A percentile compares a stretch with the other conserved stretches of the same genome.
Evolutionary conservation across 2,113 vertebrate species (phyloP).

Genomic region (Orycteropus afer): DNA sequence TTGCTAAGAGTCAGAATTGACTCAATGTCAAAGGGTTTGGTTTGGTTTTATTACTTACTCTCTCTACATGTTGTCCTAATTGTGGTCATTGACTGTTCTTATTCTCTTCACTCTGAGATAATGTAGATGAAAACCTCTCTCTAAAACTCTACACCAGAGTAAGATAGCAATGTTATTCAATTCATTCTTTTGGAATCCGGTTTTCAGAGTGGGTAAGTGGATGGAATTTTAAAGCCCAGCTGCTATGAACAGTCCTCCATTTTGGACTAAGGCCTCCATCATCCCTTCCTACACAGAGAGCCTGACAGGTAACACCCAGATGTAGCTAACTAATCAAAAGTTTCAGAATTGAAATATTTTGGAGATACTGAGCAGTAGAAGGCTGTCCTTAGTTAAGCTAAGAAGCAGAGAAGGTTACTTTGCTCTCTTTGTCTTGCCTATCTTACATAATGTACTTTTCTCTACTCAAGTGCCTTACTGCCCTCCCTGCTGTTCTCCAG

Average conservation of each 20-base stretch:
- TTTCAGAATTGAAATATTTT: neutral
- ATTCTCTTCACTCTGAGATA: neutral
- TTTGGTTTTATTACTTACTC: neutral
- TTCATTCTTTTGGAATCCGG: neutral
- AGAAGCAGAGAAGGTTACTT: neutral
- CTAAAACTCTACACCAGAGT: neutral
- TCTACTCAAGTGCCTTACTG: neutral
- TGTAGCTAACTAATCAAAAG: neutral
- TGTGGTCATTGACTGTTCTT: neutral
- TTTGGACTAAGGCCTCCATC: neutral
- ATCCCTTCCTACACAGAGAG: neutral
- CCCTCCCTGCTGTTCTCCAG: neutral
- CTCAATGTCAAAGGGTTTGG: neutral
- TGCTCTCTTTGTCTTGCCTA: neutral
- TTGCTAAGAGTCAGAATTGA: neutral
- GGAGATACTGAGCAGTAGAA: neutral
- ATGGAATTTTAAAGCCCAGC: neutral
- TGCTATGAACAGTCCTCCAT: rapidly evolving
- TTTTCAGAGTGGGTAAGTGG: neutral
- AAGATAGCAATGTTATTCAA: neutral
- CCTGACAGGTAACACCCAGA: neutral
- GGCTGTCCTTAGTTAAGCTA: neutral
- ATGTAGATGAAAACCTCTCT: neutral
- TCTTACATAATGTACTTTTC: neutral
- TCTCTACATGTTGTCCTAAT: neutral